Evolutionary conservation across 2,797 vertebrate species (phyloP).

Genomic region (Rhynchotus rufescens): DNA sequence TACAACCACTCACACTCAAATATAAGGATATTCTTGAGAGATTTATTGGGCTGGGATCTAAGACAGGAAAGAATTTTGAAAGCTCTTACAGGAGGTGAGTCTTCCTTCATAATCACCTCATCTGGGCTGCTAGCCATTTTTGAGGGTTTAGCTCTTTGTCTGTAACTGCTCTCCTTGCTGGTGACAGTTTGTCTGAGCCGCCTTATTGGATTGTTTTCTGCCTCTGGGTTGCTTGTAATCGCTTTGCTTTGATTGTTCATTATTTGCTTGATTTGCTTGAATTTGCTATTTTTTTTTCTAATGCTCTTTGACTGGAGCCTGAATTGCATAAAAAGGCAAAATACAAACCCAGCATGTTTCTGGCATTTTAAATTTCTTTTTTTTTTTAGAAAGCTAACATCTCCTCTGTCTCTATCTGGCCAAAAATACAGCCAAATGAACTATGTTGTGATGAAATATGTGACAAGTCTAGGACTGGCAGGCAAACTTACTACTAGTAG

Average conservation of each 20-base stretch:
- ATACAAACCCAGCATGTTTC: neutral
- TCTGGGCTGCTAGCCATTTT: neutral
- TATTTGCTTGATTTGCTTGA: constrained; percentile 55
- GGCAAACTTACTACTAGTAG: neutral
- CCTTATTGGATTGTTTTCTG: constrained; percentile 25
- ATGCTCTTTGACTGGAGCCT: neutral
- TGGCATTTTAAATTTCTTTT: neutral
- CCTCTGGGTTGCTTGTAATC: constrained; percentile 43
- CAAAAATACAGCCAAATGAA: neutral
- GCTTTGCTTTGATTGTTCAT: constrained; percentile 28
- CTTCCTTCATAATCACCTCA: neutral
- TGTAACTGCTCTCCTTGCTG: neutral
- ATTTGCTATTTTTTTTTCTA: neutral
- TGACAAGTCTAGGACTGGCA: neutral
- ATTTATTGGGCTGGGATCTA: neutral
- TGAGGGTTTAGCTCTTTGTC: neutral
- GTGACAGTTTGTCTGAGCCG: constrained; percentile 14
- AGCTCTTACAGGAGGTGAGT: neutral
- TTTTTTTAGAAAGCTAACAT: constrained; percentile 2
- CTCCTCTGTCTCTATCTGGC: neutral
- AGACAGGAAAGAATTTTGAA: neutral
- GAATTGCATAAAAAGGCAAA: neutral
- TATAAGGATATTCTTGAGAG: neutral
- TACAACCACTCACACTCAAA: neutral
- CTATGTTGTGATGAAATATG: neutral